phyloP scores from a whole-genome alignment of 2,797 vertebrate species.

The Echeneis naucrates region DNA sequence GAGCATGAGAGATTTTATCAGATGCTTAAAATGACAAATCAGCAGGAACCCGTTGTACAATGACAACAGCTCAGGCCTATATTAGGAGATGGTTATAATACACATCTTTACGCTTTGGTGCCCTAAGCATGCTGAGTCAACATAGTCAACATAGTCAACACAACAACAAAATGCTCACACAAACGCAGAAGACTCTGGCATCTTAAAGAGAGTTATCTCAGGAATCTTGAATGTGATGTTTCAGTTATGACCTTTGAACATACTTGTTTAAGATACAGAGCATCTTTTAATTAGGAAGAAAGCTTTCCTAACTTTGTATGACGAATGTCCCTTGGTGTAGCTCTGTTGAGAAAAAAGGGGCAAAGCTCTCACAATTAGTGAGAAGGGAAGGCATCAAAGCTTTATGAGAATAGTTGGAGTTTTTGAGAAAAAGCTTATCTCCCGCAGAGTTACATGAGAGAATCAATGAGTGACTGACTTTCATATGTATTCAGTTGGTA shows the following conservation, averaged over 20 bases:
- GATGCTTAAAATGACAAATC: constrained; percentile 20
- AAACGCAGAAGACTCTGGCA: constrained; percentile 2
- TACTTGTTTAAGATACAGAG: not conserved
- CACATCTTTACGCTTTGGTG: no score
- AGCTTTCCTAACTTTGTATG: no score
- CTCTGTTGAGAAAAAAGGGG: constrained; percentile 5
- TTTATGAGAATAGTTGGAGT: not conserved
- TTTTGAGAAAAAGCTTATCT: not conserved
- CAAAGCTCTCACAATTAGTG: not conserved
- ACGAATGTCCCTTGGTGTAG: not conserved
- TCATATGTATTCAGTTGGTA: not conserved
- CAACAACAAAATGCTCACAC: not conserved
- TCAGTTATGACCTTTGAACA: not conserved
- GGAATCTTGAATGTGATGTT: constrained; percentile 5
- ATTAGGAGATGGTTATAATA: no score
- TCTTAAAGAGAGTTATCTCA: constrained; percentile 28
- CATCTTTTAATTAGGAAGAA: not conserved
- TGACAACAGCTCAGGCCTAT: no score
- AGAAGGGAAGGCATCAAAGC: not conserved
- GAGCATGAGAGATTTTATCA: constrained; percentile 3
- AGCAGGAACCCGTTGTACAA: no score
- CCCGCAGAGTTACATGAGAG: not conserved
- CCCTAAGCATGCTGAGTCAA: constrained; percentile 51
- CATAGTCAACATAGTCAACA: no score
- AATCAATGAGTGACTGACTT: no score